These are phyloP conservation scores for Sturmia bella DNA, from an alignment of 2,888 invertebrate species.

Conservation along the genomic window DNA sequence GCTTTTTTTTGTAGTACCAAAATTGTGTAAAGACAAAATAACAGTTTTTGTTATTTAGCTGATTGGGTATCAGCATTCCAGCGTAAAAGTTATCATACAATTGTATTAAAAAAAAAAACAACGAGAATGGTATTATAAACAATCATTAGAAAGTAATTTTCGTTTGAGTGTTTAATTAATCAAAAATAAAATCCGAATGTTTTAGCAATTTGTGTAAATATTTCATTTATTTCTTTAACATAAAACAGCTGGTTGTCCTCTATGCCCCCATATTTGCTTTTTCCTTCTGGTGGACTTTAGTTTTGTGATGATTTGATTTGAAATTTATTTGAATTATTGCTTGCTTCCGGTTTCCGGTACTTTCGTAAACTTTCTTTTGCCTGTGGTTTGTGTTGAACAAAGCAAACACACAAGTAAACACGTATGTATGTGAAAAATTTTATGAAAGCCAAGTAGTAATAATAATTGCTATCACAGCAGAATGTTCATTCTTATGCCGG, in stretches of 20 bases:
- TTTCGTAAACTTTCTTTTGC: conserved; percentile 76
- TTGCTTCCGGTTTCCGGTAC: conserved; percentile 80
- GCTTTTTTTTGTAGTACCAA: too few species aligned
- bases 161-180: background rate
- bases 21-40: too few species aligned
- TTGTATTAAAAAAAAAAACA: too few species aligned
- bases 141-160: too few species aligned
- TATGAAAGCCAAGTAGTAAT: background rate
- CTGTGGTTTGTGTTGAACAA: conserved; percentile 65
- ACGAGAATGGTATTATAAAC: too few species aligned
- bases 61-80: too few species aligned
- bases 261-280: background rate
- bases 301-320: conserved; percentile 80
- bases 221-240: background rate
- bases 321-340: conserved; percentile 81
- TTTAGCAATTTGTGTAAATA: conserved; percentile 22
- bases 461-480: conserved; percentile 20
- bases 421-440: background rate
- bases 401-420: conserved; percentile 62
- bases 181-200: conserved; percentile 6
- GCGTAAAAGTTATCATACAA: too few species aligned
- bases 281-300: conserved; percentile 68
- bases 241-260: background rate
- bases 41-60: too few species aligned
- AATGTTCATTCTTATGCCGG: conserved; percentile 58